Evolutionary conservation across 2,797 vertebrate species (phyloP), one percentile per base, ranked within the genome.

Genomic region (Synanceia verrucosa): DNA sequence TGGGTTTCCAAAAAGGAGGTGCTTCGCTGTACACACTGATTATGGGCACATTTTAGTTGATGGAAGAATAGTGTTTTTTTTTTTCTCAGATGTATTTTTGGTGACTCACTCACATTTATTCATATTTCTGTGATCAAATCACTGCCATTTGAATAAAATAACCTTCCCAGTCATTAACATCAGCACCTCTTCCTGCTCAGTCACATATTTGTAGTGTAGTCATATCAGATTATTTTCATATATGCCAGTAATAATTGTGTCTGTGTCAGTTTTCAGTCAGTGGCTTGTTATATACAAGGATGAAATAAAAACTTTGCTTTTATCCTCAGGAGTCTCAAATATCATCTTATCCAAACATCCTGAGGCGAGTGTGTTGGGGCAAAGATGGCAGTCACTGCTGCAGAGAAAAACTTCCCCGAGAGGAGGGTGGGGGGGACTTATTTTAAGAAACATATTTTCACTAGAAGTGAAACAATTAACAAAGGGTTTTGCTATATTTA

Each of bases 401-500:
- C 43, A 31, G 24, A 79, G 39, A 69, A 33, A 36, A 43, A 70
- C 83, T 90, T 90, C 86, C 86, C 37, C 57, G 48, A 73, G 19
- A 86, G 68, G 65, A 65, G 57, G 64, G 41, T 64, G 43, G 52
- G 60, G 58, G 41, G 72, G 62, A 48, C 26, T 81, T 87, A 85
- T 89, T 90, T 86, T 87, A 78, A 70, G 86, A 81, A 61, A 71
- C 41, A 33, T 63, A 62, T 84, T 84, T 88, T 70, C 69, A 67
- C 48, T 50, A 43, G 23, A 69, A 57, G 41, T 43, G 70, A 86
- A 89, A 90, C 88, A 91, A 89, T 89, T 83, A 79, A 89, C 84
- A 90, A 89, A 88, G 83, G 50, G 0, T 66, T 56, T 64, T 58
- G 10, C 90, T 92, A 91, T 88, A 75, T 89, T 91, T 89, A 82